Percentiles rank a stretch among this genome's conserved stretches.
These are phyloP conservation scores for Hermetia illucens DNA, from an alignment of 1,140 invertebrate species.

Conservation along the genomic window DNA sequence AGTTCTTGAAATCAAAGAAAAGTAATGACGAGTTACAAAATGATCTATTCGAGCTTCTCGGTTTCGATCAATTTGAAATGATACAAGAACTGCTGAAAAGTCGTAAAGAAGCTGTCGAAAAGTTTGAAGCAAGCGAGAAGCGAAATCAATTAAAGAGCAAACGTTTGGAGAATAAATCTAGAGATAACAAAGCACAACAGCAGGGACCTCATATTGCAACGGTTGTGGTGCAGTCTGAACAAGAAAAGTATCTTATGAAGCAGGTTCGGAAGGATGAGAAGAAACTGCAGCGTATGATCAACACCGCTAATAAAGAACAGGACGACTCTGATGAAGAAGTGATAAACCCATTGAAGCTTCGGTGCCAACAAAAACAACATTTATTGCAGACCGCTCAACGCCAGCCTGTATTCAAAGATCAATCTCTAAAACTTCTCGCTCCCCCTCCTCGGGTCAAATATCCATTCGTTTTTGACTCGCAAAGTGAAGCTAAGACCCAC, in stretches of 20 bases:
- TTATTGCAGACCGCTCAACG: constrained; percentile 26
- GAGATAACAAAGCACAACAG: constrained; percentile 8
- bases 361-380: constrained; percentile 33
- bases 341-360: constrained; percentile 30
- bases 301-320: constrained; percentile 31
- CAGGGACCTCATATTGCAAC: constrained; percentile 19
- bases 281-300: constrained; percentile 48
- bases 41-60: constrained; percentile 72
- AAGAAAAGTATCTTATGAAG: constrained; percentile 69
- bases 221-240: constrained; percentile 60
- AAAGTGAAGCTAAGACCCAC: constrained; percentile 48
- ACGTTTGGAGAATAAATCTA: constrained; percentile 12
- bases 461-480: constrained; percentile 74
- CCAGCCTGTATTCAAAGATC: constrained; percentile 29
- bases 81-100: constrained; percentile 65
- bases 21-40: constrained; percentile 65
- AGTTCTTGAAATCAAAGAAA: constrained; percentile 44
- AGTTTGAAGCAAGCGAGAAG: constrained; percentile 28
- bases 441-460: constrained; percentile 36
- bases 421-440: constrained; percentile 6
- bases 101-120: constrained; percentile 40
- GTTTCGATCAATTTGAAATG: constrained; percentile 77
- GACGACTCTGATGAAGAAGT: constrained; percentile 35
- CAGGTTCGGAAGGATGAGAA: constrained; percentile 81
- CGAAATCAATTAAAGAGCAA: constrained; percentile 17